Evolutionary conservation across 2,113 vertebrate species (phyloP), one percentile per base, ranked within the genome.

Genomic region (Xenopus borealis): DNA sequence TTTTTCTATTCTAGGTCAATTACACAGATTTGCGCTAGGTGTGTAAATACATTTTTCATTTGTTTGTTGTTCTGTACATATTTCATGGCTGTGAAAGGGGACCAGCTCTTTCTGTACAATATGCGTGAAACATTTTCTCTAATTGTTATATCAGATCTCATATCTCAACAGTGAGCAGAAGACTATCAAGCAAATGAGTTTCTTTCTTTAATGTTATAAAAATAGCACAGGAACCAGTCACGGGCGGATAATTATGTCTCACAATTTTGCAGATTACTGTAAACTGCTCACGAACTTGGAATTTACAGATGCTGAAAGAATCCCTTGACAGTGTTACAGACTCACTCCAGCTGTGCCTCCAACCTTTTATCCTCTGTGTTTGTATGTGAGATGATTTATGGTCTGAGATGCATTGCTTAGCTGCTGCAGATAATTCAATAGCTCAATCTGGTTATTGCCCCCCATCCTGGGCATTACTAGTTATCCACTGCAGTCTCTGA

Each of bases 251-350:
- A 61, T 61, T 61, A 27, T 14, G 58, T 20, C 58, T 61, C 20
- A 12, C 20, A 27, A 12, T 61, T 61, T 14, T 23, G 58, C 58
- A 4, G 18, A 61, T 61, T 3, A 61, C 58, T 61, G 58, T 61
- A 23, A 23, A 61, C 19, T 61, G 18, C 58, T 23, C 20, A 20
- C 20, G 7, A 61, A 19, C 58, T 23, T 27, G 13, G 19, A 61
- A 14, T 61, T 20, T 61, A 61, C 58, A 61, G 58, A 61, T 61
- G 58, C 19, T 61, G 19, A 13, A 20, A 61, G 18, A 61, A 61
- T 61, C 58, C 58, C 58, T 61, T 61, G 58, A 61, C 14, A 61
- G 20, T 61, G 58, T 61, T 23, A 61, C 58, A 61, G 18, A 61
- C 20, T 23, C 13, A 23, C 58, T 61, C 58, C 58, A 61, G 58